These are phyloP conservation scores for Coreoperca whiteheadi DNA, from an alignment of 2,113 vertebrate genomes.

Conservation along the genomic window DNA sequence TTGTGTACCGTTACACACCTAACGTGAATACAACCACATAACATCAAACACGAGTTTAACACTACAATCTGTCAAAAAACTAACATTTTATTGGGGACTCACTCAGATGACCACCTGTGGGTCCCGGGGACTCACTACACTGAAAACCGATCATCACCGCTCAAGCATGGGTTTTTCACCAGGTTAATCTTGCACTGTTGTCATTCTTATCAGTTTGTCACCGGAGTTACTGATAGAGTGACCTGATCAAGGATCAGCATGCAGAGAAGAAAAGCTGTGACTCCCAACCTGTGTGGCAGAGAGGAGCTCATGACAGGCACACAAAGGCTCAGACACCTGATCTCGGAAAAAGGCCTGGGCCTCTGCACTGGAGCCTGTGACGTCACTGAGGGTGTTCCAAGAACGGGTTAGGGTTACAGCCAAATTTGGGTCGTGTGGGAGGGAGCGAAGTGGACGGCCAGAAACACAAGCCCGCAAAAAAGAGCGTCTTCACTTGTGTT, in stretches of 20 bases:
- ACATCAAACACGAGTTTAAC: no score
- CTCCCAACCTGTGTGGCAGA: conserved; percentile 1
- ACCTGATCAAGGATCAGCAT: conserved; percentile 45
- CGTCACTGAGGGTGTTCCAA: conserved; percentile 42
- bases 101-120: no score
- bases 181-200: neutral
- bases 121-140: no score
- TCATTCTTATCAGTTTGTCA: conserved; percentile 38
- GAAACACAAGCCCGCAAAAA: conserved; percentile 9
- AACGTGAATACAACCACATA: no score
- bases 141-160: no score
- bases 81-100: no score
- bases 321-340: conserved; percentile 79
- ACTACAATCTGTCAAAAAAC: no score
- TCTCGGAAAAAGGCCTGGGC: conserved; percentile 78
- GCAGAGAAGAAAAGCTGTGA: conserved; percentile 4
- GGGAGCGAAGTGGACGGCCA: conserved; percentile 24
- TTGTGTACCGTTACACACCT: no score
- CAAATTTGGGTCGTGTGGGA: conserved; percentile 68
- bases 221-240: conserved; percentile 16
- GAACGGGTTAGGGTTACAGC: conserved; percentile 73
- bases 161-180: neutral
- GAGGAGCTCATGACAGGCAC: conserved; percentile 32
- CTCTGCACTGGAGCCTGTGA: conserved; percentile 48
- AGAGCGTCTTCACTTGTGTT: conserved; percentile 15